These are phyloP conservation scores for Drosophila sproati DNA, from an alignment of 1,140 invertebrate species.

Conservation along the genomic window DNA sequence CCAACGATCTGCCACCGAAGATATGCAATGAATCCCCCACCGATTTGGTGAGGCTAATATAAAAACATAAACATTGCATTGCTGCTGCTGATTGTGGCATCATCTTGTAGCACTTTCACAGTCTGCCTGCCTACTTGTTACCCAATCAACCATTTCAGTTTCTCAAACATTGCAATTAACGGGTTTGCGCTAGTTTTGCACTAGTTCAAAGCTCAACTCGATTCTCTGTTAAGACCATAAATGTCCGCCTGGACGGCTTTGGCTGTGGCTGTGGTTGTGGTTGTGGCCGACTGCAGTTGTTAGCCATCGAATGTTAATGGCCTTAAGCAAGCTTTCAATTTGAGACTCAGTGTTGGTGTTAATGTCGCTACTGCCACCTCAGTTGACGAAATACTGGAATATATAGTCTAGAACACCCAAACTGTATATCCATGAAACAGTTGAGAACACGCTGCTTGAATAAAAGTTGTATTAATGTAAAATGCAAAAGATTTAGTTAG, in stretches of 20 bases:
- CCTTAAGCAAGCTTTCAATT: conserved; percentile 57
- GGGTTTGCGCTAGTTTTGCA: conserved; percentile 18
- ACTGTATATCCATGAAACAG: no score
- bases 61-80: conserved; percentile 13
- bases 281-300: conserved; percentile 12
- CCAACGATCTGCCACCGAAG: conserved; percentile 22
- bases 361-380: conserved; percentile 6
- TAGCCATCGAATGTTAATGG: conserved; percentile 65
- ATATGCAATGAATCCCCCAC: conserved; percentile 10
- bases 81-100: conserved; percentile 10
- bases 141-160: background rate
- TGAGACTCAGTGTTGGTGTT: conserved; percentile 28
- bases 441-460: no score
- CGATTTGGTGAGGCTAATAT: conserved; percentile 41
- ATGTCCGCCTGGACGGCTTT: conserved; percentile 9
- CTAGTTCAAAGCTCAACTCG: conserved; percentile 8
- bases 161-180: conserved; percentile 31
- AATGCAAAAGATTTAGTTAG: no score
- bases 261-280: background rate
- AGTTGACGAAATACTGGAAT: background rate
- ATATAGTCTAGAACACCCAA: no score
- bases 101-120: background rate
- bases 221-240: conserved; percentile 26
- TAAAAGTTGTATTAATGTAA: no score
- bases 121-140: background rate